Percentiles rank a stretch among this genome's conserved stretches.
Evolutionary conservation across 2,797 vertebrate species (phyloP).

Genomic region (Galagoides demidoff): DNA sequence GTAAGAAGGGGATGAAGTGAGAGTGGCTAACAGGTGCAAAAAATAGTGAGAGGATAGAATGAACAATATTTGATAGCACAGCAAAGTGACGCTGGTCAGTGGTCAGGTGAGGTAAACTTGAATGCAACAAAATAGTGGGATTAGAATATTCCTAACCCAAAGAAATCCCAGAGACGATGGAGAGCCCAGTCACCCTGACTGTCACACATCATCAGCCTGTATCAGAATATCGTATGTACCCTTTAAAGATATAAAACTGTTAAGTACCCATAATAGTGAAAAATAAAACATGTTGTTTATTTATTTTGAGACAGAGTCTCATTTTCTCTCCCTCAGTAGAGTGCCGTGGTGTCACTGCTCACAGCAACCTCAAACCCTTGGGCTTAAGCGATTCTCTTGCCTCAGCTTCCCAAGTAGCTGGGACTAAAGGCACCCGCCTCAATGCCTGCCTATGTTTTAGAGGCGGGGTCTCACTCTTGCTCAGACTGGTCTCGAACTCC

Average conservation of each 20-base stretch:
- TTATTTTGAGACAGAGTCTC: no score
- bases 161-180: background rate
- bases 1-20: accelerated
- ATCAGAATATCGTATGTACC: background rate
- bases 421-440: no score
- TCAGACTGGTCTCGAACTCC: no score
- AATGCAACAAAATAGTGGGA: background rate
- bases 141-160: background rate
- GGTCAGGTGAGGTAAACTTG: background rate
- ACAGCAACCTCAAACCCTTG: no score
- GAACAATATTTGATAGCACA: background rate
- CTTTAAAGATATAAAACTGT: background rate
- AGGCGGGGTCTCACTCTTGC: no score
- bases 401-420: no score
- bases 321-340: no score
- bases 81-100: background rate
- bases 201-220: background rate
- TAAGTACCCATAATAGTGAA: background rate
- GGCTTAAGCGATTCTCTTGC: no score
- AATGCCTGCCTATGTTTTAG: no score
- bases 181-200: background rate
- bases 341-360: no score
- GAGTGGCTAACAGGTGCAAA: background rate
- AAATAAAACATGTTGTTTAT: background rate
- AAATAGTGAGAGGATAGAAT: background rate